A percentile compares a stretch with the other conserved stretches of the same genome.
Evolutionary conservation across 2,797 vertebrate species (phyloP).

Genomic region (Eulemur rubriventer): DNA sequence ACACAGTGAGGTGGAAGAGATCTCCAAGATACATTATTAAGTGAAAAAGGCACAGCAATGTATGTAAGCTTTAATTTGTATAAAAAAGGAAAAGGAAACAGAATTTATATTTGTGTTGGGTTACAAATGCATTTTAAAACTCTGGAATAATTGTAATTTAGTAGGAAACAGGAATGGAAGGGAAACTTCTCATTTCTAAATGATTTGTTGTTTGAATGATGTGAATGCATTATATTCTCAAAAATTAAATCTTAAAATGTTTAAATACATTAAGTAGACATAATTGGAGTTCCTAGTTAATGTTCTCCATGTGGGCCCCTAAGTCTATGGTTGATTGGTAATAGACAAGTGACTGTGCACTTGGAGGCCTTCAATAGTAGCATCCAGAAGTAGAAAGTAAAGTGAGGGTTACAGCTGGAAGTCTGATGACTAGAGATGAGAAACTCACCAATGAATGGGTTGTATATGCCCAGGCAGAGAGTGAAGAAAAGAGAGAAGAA

Average conservation of each 20-base stretch:
- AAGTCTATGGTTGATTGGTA: background rate
- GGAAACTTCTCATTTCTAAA: slow-evolving; percentile 22
- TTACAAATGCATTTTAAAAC: slow-evolving; percentile 31
- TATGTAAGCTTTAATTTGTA: background rate
- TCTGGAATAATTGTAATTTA: background rate
- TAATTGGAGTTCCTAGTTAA: slow-evolving; percentile 12
- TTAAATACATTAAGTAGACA: slow-evolving; percentile 16
- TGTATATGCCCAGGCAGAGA: background rate
- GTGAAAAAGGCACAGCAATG: slow-evolving; percentile 27
- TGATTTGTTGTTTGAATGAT: slow-evolving; percentile 6
- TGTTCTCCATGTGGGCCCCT: background rate
- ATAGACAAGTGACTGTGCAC: background rate
- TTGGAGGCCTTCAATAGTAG: background rate
- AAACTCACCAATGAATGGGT: background rate
- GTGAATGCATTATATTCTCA: background rate
- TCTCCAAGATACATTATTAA: background rate
- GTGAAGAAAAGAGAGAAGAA: background rate
- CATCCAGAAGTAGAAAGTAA: background rate
- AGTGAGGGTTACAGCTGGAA: background rate
- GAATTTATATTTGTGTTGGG: slow-evolving; percentile 3
- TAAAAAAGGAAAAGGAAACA: slow-evolving; percentile 8
- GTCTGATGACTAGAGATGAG: background rate
- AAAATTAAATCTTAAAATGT: slow-evolving; percentile 46
- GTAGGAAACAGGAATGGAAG: background rate
- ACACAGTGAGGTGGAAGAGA: background rate